Evolutionary conservation across 2,888 invertebrate genomes (phyloP), one percentile per base, ranked within the genome.

Genomic region (Chelonus formosanus): DNA sequence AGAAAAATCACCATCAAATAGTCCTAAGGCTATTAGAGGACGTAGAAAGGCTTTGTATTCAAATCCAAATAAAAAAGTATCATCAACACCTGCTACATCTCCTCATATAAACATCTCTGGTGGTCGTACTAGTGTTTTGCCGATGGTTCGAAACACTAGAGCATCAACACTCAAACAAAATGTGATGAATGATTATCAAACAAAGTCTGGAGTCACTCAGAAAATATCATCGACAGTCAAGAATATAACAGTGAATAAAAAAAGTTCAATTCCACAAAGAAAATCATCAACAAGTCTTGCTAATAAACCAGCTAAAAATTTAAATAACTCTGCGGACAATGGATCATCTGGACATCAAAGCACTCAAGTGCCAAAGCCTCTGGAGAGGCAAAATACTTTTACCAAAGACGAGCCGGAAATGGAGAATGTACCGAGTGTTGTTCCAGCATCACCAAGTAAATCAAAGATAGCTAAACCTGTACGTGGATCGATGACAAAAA

Each of bases 311-410:
- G 73, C 71, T 5, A 82, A 79, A 56, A 77, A 78, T 55, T 79
- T 80, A 65, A 80, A 79, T 48, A 75, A 75, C 3, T 74, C 76
- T 4, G 70, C 71, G 3, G 73, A 68, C 3, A 74, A 68, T 54
- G 70, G 34, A 31, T 73, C 60, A 4, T 73, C 74, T 3, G 43
- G 56, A 3, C 78, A 73, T 58, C 8, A 64, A 1, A 77, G 78
- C 3, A 45, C 54, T 0, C 68, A 76, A 3, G 6, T 65, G 0
- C 65, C 69, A 3, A 81, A 79, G n/a, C 87, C 88, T 0, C 81
- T 93, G 44, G 92, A 93, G 72, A 88, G 96, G 36, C 96, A 97
- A 83, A 95, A 95, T 8, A 97, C 97, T 0, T 97, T 97, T 80
- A 94, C 95, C 0, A 96, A 96, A 84, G 95, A 96, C 75, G 93